A percentile compares a stretch with the other conserved stretches of the same genome.
Conservation (phyloP, 1,140 invertebrate genomes). For the Aphis gossypii region DNA sequence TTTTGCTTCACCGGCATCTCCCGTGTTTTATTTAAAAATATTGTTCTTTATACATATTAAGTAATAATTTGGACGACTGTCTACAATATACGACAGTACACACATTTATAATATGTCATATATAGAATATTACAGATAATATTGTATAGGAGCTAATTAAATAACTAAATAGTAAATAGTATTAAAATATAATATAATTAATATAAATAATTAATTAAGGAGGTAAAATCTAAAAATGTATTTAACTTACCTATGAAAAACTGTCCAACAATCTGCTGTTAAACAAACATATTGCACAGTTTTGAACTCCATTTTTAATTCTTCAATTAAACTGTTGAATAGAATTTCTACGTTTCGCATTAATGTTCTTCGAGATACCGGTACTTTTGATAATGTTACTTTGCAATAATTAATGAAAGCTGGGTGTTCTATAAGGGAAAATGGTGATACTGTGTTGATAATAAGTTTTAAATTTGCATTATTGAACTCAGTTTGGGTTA, state of each 20-base stretch:
- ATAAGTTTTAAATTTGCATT: constrained; percentile 16
- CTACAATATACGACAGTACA: too few relatives aligned
- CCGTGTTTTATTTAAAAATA: too few relatives aligned
- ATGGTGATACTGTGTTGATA: background rate
- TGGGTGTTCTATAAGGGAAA: background rate
- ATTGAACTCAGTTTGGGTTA: constrained; percentile 1
- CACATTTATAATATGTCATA: background rate
- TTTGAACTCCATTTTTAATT: background rate
- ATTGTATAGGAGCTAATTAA: background rate
- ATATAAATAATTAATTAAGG: background rate
- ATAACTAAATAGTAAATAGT: background rate
- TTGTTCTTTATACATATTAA: too few relatives aligned
- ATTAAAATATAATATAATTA: background rate
- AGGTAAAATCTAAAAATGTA: background rate
- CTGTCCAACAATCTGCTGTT: constrained; percentile 16
- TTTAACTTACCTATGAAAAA: constrained; percentile 15
- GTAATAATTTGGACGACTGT: background rate
- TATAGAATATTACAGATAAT: background rate
- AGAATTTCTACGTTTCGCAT: background rate
- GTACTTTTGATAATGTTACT: background rate
- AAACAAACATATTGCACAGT: background rate
- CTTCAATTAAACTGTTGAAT: background rate
- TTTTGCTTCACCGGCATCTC: too few relatives aligned
- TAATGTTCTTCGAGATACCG: background rate
- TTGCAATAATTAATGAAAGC: background rate